Evolutionary conservation across 2,797 vertebrate species (phyloP), one percentile per base, ranked within the genome.

Genomic region (Benthosema pterotum): DNA sequence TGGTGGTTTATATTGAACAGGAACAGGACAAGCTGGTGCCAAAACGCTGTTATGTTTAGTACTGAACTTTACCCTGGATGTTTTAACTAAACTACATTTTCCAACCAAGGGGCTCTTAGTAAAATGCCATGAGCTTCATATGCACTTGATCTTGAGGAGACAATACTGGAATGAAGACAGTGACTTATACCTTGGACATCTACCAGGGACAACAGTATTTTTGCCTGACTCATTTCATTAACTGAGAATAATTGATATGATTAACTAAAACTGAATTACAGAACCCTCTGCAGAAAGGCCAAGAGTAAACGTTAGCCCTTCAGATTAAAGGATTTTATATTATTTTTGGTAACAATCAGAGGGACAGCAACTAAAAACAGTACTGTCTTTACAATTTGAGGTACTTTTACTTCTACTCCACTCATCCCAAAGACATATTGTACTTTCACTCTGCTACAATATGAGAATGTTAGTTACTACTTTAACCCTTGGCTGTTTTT

Each of bases 211-310:
- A 32, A 7, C 28, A 32, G 5, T 25, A 5, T 25, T 32, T 6
- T 32, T 16, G 32, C 43, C 53, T 56, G n/a, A 6, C 55, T 57
- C 59, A 51, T 74, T 67, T 42, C 38, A 59, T 32, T 52, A n/a
- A 45, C 15, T 60, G 9, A 43, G 62, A 38, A 38, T 32, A 32
- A 32, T 38, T 38, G 1, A 8, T 28, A 19, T 60, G 51, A 59
- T 64, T 50, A 67, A 54, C 52, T 51, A 56, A n/a, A 72, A 63
- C n/a, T 17, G 65, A 68, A 56, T 57, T 42, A 63, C n/a, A 42
- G 65, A 68, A 56, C 59, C 46, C 32, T 28, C 32, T 28, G 42
- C 74, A 73, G 57, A 80, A 75, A 79, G 67, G 19, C 49, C 28
- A 15, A 62, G 15, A 57, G 52, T 66, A 72, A 46, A 46, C 14